phyloP scores from a whole-genome alignment of 2,888 invertebrate species.

The Brachynemurus nebulosus region DNA sequence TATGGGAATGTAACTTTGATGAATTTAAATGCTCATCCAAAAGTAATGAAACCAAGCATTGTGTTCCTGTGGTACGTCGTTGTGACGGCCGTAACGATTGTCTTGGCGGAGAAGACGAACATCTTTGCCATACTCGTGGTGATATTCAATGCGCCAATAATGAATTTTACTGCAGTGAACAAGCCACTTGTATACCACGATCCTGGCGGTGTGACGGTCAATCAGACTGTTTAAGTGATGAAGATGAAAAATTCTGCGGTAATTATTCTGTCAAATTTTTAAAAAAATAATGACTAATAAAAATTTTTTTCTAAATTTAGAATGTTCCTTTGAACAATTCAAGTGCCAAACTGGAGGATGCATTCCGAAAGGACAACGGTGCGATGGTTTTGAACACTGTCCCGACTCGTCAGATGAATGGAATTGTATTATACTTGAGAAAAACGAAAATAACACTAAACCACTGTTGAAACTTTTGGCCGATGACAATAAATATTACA shows the following conservation, averaged over 20 bases:
- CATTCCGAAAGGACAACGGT: slow-evolving; percentile 33
- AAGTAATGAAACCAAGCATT: slow-evolving; percentile 30
- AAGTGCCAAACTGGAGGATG: slow-evolving; percentile 46
- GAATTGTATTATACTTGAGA: slow-evolving; percentile 32
- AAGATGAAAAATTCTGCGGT: slow-evolving; percentile 43
- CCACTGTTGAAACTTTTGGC: slow-evolving; percentile 18
- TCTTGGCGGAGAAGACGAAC: slow-evolving; percentile 39
- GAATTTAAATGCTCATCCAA: slow-evolving; percentile 38
- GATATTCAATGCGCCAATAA: slow-evolving; percentile 35
- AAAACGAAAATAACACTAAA: slow-evolving; percentile 4
- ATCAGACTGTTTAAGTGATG: slow-evolving; percentile 38
- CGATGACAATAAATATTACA: slow-evolving; percentile 27
- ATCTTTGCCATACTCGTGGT: slow-evolving; percentile 29
- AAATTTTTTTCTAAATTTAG: slow-evolving; percentile 21
- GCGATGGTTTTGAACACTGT: slow-evolving; percentile 46
- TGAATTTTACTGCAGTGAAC: slow-evolving; percentile 41
- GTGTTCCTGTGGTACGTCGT: slow-evolving; percentile 42
- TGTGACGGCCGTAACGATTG: slow-evolving; percentile 45
- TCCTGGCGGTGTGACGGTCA: slow-evolving; percentile 44
- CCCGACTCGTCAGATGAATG: slow-evolving; percentile 49
- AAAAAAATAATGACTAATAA: not conserved
- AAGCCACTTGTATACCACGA: slow-evolving; percentile 43
- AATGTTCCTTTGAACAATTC: slow-evolving; percentile 39
- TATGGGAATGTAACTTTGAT: slow-evolving; percentile 39
- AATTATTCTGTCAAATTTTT: too few species aligned